phyloP scores from a whole-genome alignment of 2,797 vertebrate genomes.

The Loris lydekkerianus region DNA sequence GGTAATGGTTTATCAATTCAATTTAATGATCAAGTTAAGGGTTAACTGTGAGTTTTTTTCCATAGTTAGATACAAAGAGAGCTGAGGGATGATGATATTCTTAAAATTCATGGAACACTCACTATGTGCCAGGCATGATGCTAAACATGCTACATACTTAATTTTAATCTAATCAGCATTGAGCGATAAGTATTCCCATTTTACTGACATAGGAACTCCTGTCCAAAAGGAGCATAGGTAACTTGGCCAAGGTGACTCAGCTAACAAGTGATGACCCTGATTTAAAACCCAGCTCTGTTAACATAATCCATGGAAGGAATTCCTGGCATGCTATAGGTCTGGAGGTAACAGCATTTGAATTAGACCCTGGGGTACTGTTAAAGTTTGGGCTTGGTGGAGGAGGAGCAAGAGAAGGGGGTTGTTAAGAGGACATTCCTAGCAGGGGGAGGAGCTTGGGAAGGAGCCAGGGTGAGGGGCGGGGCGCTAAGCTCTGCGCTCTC shows the following conservation, averaged over 20 bases:
- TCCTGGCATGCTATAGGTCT: fast-evolving
- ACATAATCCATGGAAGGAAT: not conserved
- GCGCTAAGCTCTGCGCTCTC: not conserved
- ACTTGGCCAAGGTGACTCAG: not conserved
- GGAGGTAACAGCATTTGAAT: not conserved
- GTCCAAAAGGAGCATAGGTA: no score
- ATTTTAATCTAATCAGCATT: not conserved
- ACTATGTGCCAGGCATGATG: fast-evolving
- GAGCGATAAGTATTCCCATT: not conserved
- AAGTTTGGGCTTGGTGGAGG: not conserved
- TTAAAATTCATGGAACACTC: not conserved
- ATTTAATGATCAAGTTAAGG: not conserved
- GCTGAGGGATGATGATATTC: fast-evolving
- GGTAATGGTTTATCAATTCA: not conserved
- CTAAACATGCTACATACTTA: fast-evolving
- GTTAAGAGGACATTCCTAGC: no score
- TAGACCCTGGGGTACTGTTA: not conserved
- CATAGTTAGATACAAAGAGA: not conserved
- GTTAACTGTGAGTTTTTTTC: not conserved
- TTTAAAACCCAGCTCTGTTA: not conserved
- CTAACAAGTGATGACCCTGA: not conserved
- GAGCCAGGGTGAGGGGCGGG: not conserved
- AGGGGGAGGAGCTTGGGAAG: not conserved
- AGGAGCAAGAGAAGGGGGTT: no score
- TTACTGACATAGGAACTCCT: not conserved